Evolutionary conservation across 2,113 vertebrate species (phyloP).

Genomic region (Hypomesus transpacificus): DNA sequence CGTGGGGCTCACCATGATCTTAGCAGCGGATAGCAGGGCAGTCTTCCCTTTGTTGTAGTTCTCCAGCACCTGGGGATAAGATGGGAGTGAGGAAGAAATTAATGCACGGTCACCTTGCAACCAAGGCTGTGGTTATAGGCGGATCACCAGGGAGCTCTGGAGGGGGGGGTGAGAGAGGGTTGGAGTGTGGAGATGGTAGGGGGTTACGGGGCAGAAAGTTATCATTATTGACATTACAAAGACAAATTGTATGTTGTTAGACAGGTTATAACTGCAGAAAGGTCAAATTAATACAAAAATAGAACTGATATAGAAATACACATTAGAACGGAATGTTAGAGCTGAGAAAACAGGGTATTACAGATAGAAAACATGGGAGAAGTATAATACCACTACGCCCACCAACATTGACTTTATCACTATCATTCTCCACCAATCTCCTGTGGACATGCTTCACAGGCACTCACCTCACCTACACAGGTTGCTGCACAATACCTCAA

Average conservation of each 20-base stretch:
- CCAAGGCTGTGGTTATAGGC: neutral
- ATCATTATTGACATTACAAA: neutral
- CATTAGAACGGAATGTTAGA: too few relatives aligned
- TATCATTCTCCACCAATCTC: too few relatives aligned
- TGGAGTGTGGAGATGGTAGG: neutral
- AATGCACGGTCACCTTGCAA: conserved; percentile 13
- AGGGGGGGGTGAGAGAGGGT: neutral
- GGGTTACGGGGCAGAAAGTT: neutral
- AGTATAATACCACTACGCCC: too few relatives aligned
- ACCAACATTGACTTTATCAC: too few relatives aligned
- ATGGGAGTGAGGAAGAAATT: neutral
- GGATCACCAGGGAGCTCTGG: neutral
- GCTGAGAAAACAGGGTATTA: too few relatives aligned
- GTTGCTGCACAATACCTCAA: too few relatives aligned
- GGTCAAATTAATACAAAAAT: neutral
- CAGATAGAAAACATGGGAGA: too few relatives aligned
- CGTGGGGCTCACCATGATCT: conserved; percentile 98
- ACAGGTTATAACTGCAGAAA: neutral
- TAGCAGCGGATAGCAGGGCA: conserved; percentile 92
- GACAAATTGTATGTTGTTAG: neutral
- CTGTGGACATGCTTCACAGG: too few relatives aligned
- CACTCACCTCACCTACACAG: too few relatives aligned
- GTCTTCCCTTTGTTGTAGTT: conserved; percentile 99
- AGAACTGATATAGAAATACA: too few relatives aligned
- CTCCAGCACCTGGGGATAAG: conserved; percentile 84